Conservation (phyloP, 2,797 vertebrate genomes). For the Onychomys arenicola region DNA sequence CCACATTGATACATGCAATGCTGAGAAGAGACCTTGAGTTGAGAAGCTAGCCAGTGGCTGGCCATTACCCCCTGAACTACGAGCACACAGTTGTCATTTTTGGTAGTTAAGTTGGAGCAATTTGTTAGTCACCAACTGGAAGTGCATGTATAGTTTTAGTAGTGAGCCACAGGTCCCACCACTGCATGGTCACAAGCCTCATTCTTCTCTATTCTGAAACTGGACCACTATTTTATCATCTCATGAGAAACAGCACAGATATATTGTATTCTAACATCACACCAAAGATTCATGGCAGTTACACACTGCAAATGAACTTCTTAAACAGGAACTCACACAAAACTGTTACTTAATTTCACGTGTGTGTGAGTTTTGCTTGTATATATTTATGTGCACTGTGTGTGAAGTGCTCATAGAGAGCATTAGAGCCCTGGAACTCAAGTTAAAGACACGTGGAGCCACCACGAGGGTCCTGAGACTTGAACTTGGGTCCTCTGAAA, state of each 20-base stretch:
- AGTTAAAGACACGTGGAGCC: neutral
- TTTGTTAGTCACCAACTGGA: neutral
- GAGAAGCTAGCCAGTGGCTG: neutral
- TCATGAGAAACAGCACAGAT: neutral
- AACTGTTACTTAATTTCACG: neutral
- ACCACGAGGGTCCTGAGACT: neutral
- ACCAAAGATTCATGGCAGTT: neutral
- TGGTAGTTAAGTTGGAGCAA: neutral
- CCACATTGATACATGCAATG: neutral
- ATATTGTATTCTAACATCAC: neutral
- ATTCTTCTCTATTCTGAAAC: neutral
- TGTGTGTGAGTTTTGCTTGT: neutral
- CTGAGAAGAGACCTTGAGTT: fast-evolving
- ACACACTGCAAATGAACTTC: neutral
- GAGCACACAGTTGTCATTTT: neutral
- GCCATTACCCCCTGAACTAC: neutral
- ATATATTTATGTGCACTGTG: neutral
- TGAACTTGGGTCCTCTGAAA: neutral
- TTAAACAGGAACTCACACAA: neutral
- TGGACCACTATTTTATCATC: neutral
- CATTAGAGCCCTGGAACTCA: neutral
- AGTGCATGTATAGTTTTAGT: neutral
- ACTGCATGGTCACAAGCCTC: neutral
- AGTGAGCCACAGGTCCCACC: neutral
- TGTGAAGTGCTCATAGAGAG: neutral